These are phyloP conservation scores for Characodon lateralis DNA, from an alignment of 2,797 vertebrate species.

Conservation along the genomic window DNA sequence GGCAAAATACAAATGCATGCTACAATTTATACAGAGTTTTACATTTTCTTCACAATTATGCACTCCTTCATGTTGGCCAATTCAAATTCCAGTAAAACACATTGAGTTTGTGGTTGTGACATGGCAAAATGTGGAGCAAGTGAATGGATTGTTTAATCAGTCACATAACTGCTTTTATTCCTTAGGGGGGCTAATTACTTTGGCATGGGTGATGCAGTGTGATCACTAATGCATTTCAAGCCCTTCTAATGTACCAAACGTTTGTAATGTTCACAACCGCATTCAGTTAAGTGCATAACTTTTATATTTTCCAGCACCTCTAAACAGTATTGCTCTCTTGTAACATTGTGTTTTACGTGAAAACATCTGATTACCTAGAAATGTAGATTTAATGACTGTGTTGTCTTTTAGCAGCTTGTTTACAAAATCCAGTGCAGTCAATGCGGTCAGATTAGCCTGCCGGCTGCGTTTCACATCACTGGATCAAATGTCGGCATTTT, in stretches of 20 bases:
- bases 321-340: not conserved
- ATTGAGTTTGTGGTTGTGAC: not conserved
- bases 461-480: not conserved
- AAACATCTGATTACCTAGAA: not conserved
- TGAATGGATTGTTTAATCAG: not conserved
- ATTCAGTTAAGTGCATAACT: not conserved
- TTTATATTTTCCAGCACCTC: not conserved
- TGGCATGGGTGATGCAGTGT: not conserved
- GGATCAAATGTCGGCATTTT: slow-evolving; percentile 14
- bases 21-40: not conserved
- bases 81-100: not conserved
- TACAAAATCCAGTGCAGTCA: not conserved
- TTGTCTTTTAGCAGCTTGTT: not conserved
- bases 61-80: not conserved
- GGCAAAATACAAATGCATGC: not conserved
- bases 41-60: not conserved
- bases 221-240: not conserved
- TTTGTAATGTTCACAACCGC: not conserved
- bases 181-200: too few species aligned
- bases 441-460: not conserved
- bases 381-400: not conserved
- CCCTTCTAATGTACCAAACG: not conserved
- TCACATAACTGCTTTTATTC: not conserved
- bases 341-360: not conserved
- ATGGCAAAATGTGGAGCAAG: not conserved